phyloP scores from a whole-genome alignment of 2,888 invertebrate genomes.

The Branchinecta sandiegonensis region DNA sequence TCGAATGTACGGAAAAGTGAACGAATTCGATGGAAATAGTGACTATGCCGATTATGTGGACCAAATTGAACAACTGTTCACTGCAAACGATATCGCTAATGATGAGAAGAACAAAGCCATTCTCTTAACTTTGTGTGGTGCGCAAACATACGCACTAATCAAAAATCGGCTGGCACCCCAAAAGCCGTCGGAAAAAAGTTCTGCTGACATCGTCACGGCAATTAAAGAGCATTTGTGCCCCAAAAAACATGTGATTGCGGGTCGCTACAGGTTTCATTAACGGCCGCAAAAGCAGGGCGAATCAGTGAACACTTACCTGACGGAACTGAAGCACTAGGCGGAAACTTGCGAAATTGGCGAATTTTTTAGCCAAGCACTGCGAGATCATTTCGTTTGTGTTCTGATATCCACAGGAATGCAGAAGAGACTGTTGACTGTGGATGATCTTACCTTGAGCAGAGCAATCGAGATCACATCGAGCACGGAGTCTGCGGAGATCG shows the following conservation, averaged over 20 bases:
- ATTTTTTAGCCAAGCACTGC: not conserved
- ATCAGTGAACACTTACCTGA: not conserved
- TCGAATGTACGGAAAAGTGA: not conserved
- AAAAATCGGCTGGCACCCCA: not conserved
- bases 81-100: not conserved
- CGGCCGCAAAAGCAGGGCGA: not conserved
- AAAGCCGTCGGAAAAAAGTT: not conserved
- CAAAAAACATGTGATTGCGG: conserved; percentile 1
- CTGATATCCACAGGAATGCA: not conserved
- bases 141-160: not conserved
- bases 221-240: not conserved
- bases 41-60: not conserved
- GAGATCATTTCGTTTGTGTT: not conserved
- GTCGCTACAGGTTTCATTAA: not conserved
- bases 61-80: not conserved
- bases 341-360: not conserved
- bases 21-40: conserved; percentile 11
- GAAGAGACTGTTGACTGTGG: not conserved
- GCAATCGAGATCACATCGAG: too few species aligned
- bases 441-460: too few species aligned
- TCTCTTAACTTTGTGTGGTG: not conserved
- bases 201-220: not conserved
- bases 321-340: not conserved
- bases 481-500: too few species aligned
- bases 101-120: not conserved